Percentiles rank a stretch among this genome's conserved stretches.
These are phyloP conservation scores for Rhynchotus rufescens DNA, from an alignment of 2,797 vertebrate species.

Conservation along the genomic window DNA sequence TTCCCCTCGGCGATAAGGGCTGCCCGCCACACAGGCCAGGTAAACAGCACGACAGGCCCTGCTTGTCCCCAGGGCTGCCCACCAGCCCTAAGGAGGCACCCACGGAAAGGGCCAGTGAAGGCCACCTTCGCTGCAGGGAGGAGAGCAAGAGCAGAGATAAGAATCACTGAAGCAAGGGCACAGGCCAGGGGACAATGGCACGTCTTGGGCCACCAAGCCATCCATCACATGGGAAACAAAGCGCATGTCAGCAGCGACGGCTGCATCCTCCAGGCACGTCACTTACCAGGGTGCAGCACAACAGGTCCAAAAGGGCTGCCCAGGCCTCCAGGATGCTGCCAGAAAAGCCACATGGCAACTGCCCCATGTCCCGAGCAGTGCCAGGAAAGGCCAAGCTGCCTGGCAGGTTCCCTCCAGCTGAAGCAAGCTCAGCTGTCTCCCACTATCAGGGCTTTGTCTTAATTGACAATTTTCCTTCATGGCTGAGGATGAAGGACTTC, in stretches of 20 bases:
- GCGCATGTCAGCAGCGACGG: constrained; percentile 82
- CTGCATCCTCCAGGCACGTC: constrained; percentile 83
- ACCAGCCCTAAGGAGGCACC: neutral
- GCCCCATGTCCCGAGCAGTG: accelerated
- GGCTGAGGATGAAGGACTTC: neutral
- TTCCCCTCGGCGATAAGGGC: constrained; percentile 72
- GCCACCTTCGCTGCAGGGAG: constrained; percentile 74
- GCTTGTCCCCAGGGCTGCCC: constrained; percentile 42
- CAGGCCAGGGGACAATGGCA: constrained; percentile 79
- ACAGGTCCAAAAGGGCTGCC: constrained; percentile 48
- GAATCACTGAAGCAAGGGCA: constrained; percentile 78
- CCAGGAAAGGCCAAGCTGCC: neutral
- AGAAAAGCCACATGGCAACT: neutral
- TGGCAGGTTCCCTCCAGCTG: neutral
- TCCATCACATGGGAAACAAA: constrained; percentile 91
- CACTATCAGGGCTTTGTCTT: neutral
- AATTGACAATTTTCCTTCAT: neutral
- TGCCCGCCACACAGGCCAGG: constrained; percentile 46
- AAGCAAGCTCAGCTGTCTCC: neutral
- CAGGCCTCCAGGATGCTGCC: constrained; percentile 26
- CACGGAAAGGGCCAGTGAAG: constrained; percentile 16
- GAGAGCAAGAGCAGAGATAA: constrained; percentile 81
- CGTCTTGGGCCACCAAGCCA: constrained; percentile 80
- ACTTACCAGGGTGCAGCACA: constrained; percentile 56
- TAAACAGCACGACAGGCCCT: constrained; percentile 65